Evolutionary conservation across 2,888 invertebrate species (phyloP), one percentile per base, ranked within the genome.

Genomic region (Zelleria hepariella): DNA sequence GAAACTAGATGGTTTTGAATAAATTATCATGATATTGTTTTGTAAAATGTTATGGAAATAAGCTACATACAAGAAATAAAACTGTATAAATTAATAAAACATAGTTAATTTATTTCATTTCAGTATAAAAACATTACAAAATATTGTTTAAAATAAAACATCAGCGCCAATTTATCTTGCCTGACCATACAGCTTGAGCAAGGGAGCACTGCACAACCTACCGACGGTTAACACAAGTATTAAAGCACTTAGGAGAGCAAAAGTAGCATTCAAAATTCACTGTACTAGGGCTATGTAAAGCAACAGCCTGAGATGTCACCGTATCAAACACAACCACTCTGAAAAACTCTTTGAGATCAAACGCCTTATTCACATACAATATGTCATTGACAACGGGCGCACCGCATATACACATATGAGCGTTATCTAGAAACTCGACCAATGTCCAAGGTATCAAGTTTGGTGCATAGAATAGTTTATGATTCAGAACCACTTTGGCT

Each of bases 391-490:
- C 68, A 15, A 83, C 90, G 20, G 91, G 83, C 52, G 70, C 73
- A 0, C 93, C 92, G 74, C 93, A 93, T 1, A 90, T 70, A 72
- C 94, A 93, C 74, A 91, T 91, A 65, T 90, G 87, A 0, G 92
- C 91, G 68, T 87, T 73, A 67, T 93, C 92, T 65, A 94, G 75
- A 70, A 90, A 91, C 55, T 89, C 75, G 0, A 92, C 90, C 59
- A 93, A 72, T 4, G 91, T 92, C 61, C 71, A 70, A 0, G 93
- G 93, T 67, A 93, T 85, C 27, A 83, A 82, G 58, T 90, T 90
- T 20, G 90, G 75, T 60, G 90, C 86, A 71, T 93, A 93, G 42
- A 77, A 75, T 10, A 90, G 66, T 65, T 90, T 91, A 25, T 82
- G 70, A 67, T 84, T 84, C 15, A 93, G 69, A 18, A 92, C 86